Conservation (phyloP, 2,113 vertebrate species). For the Hystrix cristata region DNA sequence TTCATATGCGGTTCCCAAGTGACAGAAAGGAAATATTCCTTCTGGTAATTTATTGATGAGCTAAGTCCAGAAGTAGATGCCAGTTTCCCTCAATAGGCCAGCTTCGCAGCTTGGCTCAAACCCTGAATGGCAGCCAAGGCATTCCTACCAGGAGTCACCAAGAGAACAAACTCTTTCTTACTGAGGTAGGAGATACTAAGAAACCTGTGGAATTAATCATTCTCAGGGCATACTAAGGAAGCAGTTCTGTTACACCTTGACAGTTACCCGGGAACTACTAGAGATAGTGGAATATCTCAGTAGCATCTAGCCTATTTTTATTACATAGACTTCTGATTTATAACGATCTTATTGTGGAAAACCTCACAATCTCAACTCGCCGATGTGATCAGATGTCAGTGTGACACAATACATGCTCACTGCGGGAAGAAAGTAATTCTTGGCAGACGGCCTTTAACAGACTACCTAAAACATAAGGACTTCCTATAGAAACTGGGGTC, state of each 20-base stretch:
- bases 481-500: background rate
- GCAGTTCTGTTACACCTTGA: background rate
- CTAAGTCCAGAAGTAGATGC: conserved; percentile 72
- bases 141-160: conserved; percentile 73
- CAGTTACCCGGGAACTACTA: conserved; percentile 16
- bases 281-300: conserved; percentile 20
- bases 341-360: conserved; percentile 47
- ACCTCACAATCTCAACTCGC: conserved; percentile 50
- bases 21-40: conserved; percentile 83
- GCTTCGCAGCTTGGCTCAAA: conserved; percentile 64
- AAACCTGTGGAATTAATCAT: conserved; percentile 34
- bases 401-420: background rate
- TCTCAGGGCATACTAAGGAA: background rate
- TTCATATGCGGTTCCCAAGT: conserved; percentile 80
- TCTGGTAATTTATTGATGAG: conserved; percentile 84
- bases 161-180: conserved; percentile 67
- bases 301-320: background rate
- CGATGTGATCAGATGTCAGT: conserved; percentile 34
- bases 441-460: background rate
- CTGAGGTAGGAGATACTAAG: conserved; percentile 46
- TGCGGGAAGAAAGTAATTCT: background rate
- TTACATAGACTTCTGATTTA: conserved; percentile 54
- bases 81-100: conserved; percentile 66
- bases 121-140: conserved; percentile 69
- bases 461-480: conserved; percentile 10